Conservation (phyloP, 2,888 invertebrate genomes). For the Adelognathus sp. region DNA sequence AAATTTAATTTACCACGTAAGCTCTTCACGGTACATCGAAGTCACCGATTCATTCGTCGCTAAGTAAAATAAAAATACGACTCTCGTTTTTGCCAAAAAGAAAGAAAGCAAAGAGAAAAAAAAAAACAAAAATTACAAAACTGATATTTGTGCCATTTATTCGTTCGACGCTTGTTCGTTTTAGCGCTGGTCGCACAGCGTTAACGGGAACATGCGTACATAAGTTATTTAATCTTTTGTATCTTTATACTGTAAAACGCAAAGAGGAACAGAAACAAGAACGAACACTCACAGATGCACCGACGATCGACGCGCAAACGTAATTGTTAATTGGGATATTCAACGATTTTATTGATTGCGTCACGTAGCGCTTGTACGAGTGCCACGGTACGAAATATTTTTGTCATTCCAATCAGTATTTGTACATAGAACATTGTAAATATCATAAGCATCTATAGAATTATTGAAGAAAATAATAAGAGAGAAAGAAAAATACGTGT, state of each 20-base stretch:
- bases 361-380: constrained; percentile 11
- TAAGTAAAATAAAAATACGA: not conserved
- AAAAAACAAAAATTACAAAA: not conserved
- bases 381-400: constrained; percentile 56
- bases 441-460: constrained; percentile 56
- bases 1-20: constrained; percentile 38
- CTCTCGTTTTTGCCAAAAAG: constrained; percentile 3
- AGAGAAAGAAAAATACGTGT: not conserved
- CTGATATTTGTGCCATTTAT: constrained; percentile 33
- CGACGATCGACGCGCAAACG: constrained; percentile 16
- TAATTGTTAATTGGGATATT: constrained; percentile 44
- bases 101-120: not conserved
- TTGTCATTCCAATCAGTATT: constrained; percentile 66
- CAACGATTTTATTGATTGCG: constrained; percentile 43
- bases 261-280: not conserved
- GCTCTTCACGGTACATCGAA: constrained; percentile 55
- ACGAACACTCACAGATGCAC: constrained; percentile 3
- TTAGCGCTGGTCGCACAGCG: not conserved
- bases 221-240: constrained; percentile 40
- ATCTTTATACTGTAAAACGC: constrained; percentile 42
- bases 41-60: constrained; percentile 38
- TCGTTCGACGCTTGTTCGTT: constrained; percentile 16
- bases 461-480: constrained; percentile 8
- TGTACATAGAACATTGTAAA: constrained; percentile 66
- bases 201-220: constrained; percentile 9